Percentiles rank a stretch among this genome's conserved stretches.
phyloP scores from a whole-genome alignment of 2,797 vertebrate genomes.

The Lacerta bilineata region DNA sequence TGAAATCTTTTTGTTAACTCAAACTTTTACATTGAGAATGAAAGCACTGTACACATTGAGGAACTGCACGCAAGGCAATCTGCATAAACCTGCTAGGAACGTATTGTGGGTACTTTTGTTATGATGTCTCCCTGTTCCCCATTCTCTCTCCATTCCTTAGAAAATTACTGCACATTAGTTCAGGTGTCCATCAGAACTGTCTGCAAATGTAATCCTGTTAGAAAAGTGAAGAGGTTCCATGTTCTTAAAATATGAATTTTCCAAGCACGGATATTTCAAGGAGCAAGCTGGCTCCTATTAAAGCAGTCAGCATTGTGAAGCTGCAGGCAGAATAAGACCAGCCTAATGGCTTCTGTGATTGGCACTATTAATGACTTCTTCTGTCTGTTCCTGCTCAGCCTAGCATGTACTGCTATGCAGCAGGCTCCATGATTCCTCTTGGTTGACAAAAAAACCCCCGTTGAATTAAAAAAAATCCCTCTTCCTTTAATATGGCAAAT shows the following conservation, averaged over 20 bases:
- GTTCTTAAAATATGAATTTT: constrained; percentile 48
- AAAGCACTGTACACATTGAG: background rate
- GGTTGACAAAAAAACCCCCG: background rate
- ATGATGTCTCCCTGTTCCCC: background rate
- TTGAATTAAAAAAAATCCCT: background rate
- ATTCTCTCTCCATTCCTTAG: background rate
- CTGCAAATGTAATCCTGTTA: constrained; percentile 30
- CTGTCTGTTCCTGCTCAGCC: constrained; percentile 14
- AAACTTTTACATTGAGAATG: constrained; percentile 10
- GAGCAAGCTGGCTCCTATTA: constrained; percentile 18
- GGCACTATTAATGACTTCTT: constrained; percentile 54
- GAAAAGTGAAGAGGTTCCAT: constrained; percentile 35
- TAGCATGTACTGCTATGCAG: background rate
- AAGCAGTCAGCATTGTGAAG: constrained; percentile 4
- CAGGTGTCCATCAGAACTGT: background rate
- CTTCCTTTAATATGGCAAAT: constrained; percentile 22
- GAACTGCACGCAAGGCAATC: background rate
- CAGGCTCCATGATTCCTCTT: constrained; percentile 20
- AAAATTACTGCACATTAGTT: constrained; percentile 27
- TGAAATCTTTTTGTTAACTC: background rate
- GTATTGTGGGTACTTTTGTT: background rate
- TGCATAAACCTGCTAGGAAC: background rate
- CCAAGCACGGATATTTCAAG: constrained; percentile 42
- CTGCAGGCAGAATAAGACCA: constrained; percentile 22
- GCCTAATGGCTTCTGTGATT: constrained; percentile 50